Base-by-base conservation (phyloP, 1,140 invertebrate species). In the Luehdorfia chinensis region DNA sequence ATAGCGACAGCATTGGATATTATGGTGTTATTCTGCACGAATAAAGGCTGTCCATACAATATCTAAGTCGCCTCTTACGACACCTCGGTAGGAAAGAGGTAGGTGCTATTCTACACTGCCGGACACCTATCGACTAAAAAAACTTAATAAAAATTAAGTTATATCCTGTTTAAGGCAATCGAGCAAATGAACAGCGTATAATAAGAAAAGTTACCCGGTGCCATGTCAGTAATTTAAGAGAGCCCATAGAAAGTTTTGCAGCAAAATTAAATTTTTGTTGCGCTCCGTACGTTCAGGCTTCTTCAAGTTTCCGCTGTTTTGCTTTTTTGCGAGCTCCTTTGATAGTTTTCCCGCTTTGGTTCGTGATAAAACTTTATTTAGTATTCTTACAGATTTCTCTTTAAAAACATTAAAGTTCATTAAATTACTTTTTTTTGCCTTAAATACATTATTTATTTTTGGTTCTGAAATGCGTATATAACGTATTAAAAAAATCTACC, bases 191-290 rank as follows among this genome's bases (percentile, higher is more conserved):
- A 41, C 32, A 31, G 43, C 16, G 54, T 65, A 49, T 72, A 72
- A 69, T 65, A 69, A 67, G 71, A 68, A 75, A 77, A 68, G 55
- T 73, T 77, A 45, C 37, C 23, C 63, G 25, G 50, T 54, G 66
- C 58, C 58, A 64, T 50, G 66, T 73, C 58, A 67, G 74, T 73
- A 66, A 75, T 75, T 73, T 75, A 67, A 72, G 60, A 66, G 58
- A 62, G 53, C 25, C 53, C 63, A 59, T 72, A 68, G 45, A 64
- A 75, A 77, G 62, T 75, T 67, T 58, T 66, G 59, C 66, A 68
- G 66, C 68, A 50, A 72, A 70, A 75, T 72, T 66, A 67, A 68
- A 64, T 75, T 75, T 77, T 67, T 73, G 54, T 68, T 68, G 41
- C 46, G 39, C 45, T 55, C 45, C 43, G 31, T 50, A 41, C 43